Percentiles rank a stretch among this genome's conserved stretches.
Conservation (phyloP, 64 coral and sea anemone genomes). For the Actinia equina region DNA sequence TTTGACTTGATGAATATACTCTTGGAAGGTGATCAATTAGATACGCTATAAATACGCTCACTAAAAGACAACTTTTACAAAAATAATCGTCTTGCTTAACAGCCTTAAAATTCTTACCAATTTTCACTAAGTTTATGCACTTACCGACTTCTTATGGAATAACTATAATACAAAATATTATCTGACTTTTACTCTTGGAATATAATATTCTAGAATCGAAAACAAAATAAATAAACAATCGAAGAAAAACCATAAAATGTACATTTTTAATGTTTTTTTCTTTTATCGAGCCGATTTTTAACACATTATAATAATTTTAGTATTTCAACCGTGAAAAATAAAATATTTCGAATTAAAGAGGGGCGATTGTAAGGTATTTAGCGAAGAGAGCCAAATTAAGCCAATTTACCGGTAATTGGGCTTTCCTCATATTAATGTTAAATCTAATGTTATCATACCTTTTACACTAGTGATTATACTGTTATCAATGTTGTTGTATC, state of each 20-base stretch:
- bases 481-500: neutral
- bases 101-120: too few relatives aligned
- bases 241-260: neutral
- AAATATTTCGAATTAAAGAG: too few relatives aligned
- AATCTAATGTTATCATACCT: too few relatives aligned
- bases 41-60: too few relatives aligned
- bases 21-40: too few relatives aligned
- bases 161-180: neutral
- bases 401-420: neutral
- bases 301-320: too few relatives aligned
- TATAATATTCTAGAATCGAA: neutral
- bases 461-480: neutral
- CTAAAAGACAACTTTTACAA: too few relatives aligned
- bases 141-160: too few relatives aligned
- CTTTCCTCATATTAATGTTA: neutral
- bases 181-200: neutral
- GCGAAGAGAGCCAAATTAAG: neutral
- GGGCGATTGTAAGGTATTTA: neutral
- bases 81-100: too few relatives aligned
- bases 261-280: neutral
- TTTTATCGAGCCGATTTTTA: neutral
- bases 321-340: too few relatives aligned
- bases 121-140: too few relatives aligned
- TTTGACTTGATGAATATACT: too few relatives aligned
- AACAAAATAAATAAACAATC: slow-evolving; percentile 1